phyloP scores from a whole-genome alignment of 2,888 invertebrate species.

The Ditula angustiorana region DNA sequence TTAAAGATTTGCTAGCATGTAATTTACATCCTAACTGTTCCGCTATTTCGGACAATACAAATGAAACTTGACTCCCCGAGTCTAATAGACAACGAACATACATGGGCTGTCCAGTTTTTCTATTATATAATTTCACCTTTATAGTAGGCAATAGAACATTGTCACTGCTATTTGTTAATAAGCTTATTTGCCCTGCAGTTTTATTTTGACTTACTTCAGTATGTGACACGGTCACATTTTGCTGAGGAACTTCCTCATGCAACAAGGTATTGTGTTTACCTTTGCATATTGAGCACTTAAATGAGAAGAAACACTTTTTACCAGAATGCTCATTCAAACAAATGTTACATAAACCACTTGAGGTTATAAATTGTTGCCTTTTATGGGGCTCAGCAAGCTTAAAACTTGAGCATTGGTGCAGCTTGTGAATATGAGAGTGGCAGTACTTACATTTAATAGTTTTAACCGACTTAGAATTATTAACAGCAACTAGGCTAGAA shows the following conservation, averaged over 20 bases:
- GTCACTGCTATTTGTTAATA: not conserved
- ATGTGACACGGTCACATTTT: not conserved
- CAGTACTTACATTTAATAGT: conserved; percentile 35
- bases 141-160: conserved; percentile 4
- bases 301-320: not conserved
- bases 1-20: not conserved
- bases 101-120: not conserved
- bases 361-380: not conserved
- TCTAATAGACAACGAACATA: conserved; percentile 1
- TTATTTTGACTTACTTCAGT: not conserved
- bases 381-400: not conserved
- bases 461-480: too few species aligned
- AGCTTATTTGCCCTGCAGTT: not conserved
- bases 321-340: conserved; percentile 11
- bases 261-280: conserved; percentile 8
- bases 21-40: not conserved
- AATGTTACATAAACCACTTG: conserved; percentile 3
- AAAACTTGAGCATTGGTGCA: conserved; percentile 15
- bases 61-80: conserved; percentile 9
- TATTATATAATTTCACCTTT: not conserved
- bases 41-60: not conserved
- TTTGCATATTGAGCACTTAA: conserved; percentile 16
- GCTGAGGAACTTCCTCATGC: conserved; percentile 17
- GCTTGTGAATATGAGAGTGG: conserved; percentile 5
- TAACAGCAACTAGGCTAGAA: not conserved